A percentile compares a stretch with the other conserved stretches of the same genome.
These are phyloP conservation scores for Hemicrepidius hirtus DNA, from an alignment of 2,888 invertebrate species.

Conservation along the genomic window DNA sequence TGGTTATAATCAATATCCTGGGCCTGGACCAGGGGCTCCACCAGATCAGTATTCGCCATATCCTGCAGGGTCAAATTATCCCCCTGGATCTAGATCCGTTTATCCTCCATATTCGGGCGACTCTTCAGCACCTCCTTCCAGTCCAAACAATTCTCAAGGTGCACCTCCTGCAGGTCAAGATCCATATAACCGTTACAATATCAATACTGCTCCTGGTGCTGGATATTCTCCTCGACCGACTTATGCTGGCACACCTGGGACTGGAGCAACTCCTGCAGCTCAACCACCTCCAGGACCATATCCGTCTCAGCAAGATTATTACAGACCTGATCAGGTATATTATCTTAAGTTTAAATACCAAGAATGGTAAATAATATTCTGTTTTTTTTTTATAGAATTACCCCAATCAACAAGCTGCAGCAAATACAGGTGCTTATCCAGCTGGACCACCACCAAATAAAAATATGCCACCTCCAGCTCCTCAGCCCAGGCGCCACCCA, in stretches of 20 bases:
- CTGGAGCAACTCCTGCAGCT: constrained; percentile 66
- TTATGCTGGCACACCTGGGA: constrained; percentile 64
- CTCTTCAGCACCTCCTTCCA: constrained; percentile 61
- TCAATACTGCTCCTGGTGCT: constrained; percentile 62
- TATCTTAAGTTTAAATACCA: not conserved
- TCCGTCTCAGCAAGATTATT: constrained; percentile 75
- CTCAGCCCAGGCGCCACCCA: constrained; percentile 86
- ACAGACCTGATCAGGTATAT: constrained; percentile 72
- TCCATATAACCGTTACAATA: constrained; percentile 69
- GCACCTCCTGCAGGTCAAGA: constrained; percentile 69
- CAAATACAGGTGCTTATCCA: constrained; percentile 68
- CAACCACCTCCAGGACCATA: constrained; percentile 74
- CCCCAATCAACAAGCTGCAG: constrained; percentile 67
- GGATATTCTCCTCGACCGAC: constrained; percentile 69
- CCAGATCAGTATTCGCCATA: constrained; percentile 77
- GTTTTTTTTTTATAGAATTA: constrained; percentile 51
- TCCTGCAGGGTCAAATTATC: constrained; percentile 73
- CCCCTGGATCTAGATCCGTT: constrained; percentile 83
- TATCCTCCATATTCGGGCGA: constrained; percentile 84
- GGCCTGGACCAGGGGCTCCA: constrained; percentile 74
- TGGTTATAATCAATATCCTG: constrained; percentile 81
- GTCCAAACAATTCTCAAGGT: constrained; percentile 56
- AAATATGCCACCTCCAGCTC: constrained; percentile 79
- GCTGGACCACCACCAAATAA: constrained; percentile 73
- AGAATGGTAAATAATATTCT: constrained; percentile 5